Base-by-base conservation (phyloP, 2,888 invertebrate species). In the Pasiphila rectangulata region DNA sequence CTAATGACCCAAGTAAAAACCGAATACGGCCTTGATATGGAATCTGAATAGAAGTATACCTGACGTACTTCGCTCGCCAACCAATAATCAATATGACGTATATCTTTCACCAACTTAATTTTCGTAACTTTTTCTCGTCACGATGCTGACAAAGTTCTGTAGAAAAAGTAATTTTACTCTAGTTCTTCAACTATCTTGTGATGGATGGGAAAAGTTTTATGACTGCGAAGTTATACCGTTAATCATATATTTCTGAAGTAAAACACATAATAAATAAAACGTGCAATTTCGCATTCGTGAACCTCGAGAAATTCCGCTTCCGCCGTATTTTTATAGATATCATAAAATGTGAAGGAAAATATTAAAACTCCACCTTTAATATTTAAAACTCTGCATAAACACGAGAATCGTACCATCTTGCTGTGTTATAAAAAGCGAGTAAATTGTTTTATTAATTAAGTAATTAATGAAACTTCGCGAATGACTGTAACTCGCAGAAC, bases 161-260 rank as follows among this genome's bases (percentile, higher is more conserved):
- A 13, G 27, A 16, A 32, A 29, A 32, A 19, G 16, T n/a, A n/a
- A n/a, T 32, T 32, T 6, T 2, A 6, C 2, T 9, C 10, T 32
- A 17, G 32, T 10, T 16, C 12, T 4, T 9, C 16, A 30, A 39
- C 39, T 39, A 24, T 24, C 12, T 17, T 4, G 4, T 34, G 41
- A 34, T 41, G 24, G 19, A 34, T 41, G 19, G 12, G 34, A 24
- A 17, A 34, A 41, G 24, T 34, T 41, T 41, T 24, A 32, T 19
- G 9, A 23, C 32, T 23, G 23, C 27, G 27, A 32, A 45, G 24
- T 23, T 24, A 27, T 17, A 23, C 4, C 17, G 10, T 37, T 17
- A 17, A 37, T 37, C 37, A 37, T 24, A 37, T 17, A 9, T 17
- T 25, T 25, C 9, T 2, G 15, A 35, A 25, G 25, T 24, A 24